Percentiles rank a stretch among this genome's conserved stretches.
These are phyloP conservation scores for Macrophya annulata DNA, from an alignment of 2,888 invertebrate genomes.

Conservation along the genomic window DNA sequence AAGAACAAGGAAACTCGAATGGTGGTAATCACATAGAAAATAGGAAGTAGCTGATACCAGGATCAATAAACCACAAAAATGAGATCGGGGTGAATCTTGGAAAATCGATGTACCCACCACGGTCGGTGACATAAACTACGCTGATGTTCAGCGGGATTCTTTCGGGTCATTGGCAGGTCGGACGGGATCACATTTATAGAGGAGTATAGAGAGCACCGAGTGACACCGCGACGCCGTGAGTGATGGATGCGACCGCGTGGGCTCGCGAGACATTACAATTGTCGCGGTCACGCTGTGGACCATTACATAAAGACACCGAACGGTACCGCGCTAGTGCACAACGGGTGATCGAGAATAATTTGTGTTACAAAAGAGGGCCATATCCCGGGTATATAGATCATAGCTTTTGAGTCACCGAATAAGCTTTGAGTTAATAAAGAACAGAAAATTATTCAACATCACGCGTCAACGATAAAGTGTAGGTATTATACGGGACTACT, in stretches of 20 bases:
- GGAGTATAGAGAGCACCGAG: conserved; percentile 38
- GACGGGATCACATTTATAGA: conserved; percentile 41
- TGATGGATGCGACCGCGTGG: conserved; percentile 53
- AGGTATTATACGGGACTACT: background rate
- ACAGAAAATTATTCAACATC: conserved; percentile 16
- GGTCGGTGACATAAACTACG: conserved; percentile 49
- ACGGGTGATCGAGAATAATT: conserved; percentile 48
- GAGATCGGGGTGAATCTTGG: conserved; percentile 22
- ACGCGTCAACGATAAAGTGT: background rate
- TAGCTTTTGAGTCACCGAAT: background rate
- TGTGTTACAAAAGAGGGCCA: conserved; percentile 22
- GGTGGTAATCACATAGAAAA: background rate
- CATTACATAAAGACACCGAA: conserved; percentile 41
- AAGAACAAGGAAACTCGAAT: conserved; percentile 2
- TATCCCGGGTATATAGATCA: background rate
- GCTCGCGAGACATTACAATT: conserved; percentile 52
- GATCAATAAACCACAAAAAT: conserved; percentile 11
- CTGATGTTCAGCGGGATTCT: conserved; percentile 42
- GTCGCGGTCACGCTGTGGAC: conserved; percentile 53
- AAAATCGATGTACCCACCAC: background rate
- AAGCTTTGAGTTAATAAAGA: conserved; percentile 14
- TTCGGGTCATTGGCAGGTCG: conserved; percentile 32
- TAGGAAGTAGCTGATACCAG: conserved; percentile 7
- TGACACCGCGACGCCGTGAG: conserved; percentile 50
- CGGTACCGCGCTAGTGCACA: conserved; percentile 36